phyloP scores from a whole-genome alignment of 2,113 vertebrate species.

The Climacteris rufus region DNA sequence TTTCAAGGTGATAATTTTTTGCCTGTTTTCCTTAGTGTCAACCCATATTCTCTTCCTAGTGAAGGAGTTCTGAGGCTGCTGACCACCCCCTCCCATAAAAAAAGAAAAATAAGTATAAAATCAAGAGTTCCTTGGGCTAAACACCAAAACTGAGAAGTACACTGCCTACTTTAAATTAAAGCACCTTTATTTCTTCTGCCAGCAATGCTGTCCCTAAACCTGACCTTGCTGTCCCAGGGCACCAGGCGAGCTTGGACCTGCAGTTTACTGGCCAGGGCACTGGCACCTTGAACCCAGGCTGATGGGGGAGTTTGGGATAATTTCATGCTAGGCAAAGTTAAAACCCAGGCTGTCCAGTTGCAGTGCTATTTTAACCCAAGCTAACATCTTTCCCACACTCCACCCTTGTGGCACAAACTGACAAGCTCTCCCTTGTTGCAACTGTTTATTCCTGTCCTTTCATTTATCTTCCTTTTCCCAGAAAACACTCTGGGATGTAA shows the following conservation, averaged over 20 bases:
- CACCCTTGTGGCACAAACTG: neutral
- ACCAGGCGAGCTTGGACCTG: rapidly evolving
- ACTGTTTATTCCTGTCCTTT: neutral
- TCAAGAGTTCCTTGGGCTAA: neutral
- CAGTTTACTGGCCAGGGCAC: neutral
- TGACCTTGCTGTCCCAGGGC: neutral
- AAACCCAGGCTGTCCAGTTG: neutral
- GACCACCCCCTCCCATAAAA: neutral
- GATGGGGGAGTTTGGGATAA: neutral
- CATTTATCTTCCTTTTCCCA: conserved; percentile 2
- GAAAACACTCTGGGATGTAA: neutral
- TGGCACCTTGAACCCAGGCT: neutral
- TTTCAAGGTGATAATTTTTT: neutral
- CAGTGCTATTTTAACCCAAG: conserved; percentile 32
- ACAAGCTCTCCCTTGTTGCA: neutral
- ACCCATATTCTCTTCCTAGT: neutral
- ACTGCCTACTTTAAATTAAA: neutral
- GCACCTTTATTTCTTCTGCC: neutral
- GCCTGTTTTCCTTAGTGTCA: neutral
- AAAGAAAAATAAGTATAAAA: neutral
- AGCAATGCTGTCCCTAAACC: neutral
- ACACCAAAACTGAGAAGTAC: rapidly evolving
- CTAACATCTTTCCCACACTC: conserved; percentile 49
- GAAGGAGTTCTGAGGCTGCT: neutral
- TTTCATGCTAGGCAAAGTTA: conserved; percentile 1